These are phyloP conservation scores for Meteorus cinctellus DNA, from an alignment of 2,888 invertebrate genomes.

Conservation along the genomic window DNA sequence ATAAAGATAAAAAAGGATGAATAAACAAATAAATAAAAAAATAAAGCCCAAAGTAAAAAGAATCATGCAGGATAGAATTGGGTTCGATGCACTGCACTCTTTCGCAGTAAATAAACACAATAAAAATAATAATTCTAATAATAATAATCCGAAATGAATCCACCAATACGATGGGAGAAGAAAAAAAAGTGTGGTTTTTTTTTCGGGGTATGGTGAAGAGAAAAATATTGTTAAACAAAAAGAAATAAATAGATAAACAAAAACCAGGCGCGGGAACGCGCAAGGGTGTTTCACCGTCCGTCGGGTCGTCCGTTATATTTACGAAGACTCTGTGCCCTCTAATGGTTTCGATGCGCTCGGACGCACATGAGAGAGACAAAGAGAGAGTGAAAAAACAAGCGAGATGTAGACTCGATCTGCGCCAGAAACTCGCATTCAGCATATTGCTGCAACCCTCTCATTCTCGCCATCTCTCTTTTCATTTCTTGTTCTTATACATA, in stretches of 20 bases:
- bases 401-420: slow-evolving; percentile 22
- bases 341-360: slow-evolving; percentile 68
- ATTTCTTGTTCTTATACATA: slow-evolving; percentile 28
- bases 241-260: slow-evolving; percentile 49
- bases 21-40: slow-evolving; percentile 51
- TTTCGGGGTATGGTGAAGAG: slow-evolving; percentile 31
- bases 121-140: slow-evolving; percentile 44
- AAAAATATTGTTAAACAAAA: slow-evolving; percentile 44
- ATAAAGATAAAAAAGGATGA: slow-evolving; percentile 38
- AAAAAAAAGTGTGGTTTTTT: background rate
- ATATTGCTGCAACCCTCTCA: slow-evolving; percentile 24
- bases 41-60: slow-evolving; percentile 33
- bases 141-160: slow-evolving; percentile 25
- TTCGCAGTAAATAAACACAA: slow-evolving; percentile 45
- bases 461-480: slow-evolving; percentile 19
- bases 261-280: slow-evolving; percentile 48
- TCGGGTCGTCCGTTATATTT: slow-evolving; percentile 63
- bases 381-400: background rate
- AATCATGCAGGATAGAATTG: slow-evolving; percentile 16
- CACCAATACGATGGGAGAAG: slow-evolving; percentile 33
- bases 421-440: slow-evolving; percentile 36
- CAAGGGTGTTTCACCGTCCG: slow-evolving; percentile 39
- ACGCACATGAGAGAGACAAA: slow-evolving; percentile 56
- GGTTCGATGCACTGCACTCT: slow-evolving; percentile 6
- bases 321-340: slow-evolving; percentile 63